Evolutionary conservation across 2,797 vertebrate species (phyloP).

Genomic region (Ptychobarbus kaznakovi): DNA sequence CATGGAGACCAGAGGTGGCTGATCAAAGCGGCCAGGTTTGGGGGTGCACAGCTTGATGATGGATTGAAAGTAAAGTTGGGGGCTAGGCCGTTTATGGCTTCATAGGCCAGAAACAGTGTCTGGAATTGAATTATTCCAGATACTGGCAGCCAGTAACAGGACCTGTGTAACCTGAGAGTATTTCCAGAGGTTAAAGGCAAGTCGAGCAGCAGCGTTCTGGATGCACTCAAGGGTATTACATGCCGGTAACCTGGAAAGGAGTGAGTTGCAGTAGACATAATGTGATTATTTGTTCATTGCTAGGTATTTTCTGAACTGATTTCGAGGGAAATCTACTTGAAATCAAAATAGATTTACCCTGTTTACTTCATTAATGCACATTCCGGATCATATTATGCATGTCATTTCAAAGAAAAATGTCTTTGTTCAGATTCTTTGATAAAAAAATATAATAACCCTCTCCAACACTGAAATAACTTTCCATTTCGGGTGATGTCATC

Average conservation of each 20-base stretch:
- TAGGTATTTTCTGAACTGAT: not conserved
- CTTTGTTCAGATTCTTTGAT: not conserved
- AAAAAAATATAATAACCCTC: not conserved
- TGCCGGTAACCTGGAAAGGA: slow-evolving; percentile 8
- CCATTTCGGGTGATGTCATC: not conserved
- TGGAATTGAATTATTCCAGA: slow-evolving; percentile 50
- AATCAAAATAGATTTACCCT: not conserved
- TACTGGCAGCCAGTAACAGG: slow-evolving; percentile 29
- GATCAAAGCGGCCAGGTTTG: slow-evolving; percentile 24
- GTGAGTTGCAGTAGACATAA: slow-evolving; percentile 22
- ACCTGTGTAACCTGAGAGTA: slow-evolving; percentile 48
- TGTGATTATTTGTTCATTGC: slow-evolving; percentile 38
- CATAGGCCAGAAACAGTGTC: slow-evolving; percentile 39
- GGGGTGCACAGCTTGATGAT: slow-evolving; percentile 69
- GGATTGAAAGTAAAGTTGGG: slow-evolving; percentile 35
- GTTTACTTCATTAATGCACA: slow-evolving; percentile 1
- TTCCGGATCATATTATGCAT: not conserved
- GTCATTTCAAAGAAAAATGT: not conserved
- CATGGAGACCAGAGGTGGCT: slow-evolving; percentile 69
- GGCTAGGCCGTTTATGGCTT: slow-evolving; percentile 16
- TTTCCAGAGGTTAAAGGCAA: slow-evolving; percentile 41
- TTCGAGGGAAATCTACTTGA: not conserved
- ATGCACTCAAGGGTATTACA: slow-evolving; percentile 28
- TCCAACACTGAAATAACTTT: not conserved
- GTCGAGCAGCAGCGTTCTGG: slow-evolving; percentile 34